Conservation (phyloP, 2,888 invertebrate species). For the Drosophila lutescens region DNA sequence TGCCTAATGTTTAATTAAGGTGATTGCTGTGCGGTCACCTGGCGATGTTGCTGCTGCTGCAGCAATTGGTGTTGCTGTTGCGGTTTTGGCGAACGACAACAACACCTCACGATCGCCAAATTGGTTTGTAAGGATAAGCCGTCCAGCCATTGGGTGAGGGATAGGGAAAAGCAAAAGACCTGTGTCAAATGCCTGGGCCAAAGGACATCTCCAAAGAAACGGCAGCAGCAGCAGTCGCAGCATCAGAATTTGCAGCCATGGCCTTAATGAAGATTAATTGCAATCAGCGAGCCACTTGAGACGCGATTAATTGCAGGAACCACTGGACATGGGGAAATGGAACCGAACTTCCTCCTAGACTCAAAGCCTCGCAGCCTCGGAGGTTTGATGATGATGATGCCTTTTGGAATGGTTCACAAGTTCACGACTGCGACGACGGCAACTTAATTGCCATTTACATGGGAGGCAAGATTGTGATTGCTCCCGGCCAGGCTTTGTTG, state of each 20-base stretch:
- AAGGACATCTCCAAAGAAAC: constrained; percentile 57
- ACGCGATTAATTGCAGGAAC: constrained; percentile 81
- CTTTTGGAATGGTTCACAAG: constrained; percentile 71
- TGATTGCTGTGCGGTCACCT: constrained; percentile 80
- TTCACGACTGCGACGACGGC: constrained; percentile 78
- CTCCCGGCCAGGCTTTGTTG: constrained; percentile 64
- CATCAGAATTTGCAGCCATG: constrained; percentile 8
- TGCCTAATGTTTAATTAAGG: constrained; percentile 81
- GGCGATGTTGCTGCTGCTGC: constrained; percentile 51
- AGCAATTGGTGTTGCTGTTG: constrained; percentile 17
- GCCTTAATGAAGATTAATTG: constrained; percentile 84
- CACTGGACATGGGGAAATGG: constrained; percentile 64
- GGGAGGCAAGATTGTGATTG: constrained; percentile 44
- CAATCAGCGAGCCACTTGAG: constrained; percentile 82
- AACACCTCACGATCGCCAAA: constrained; percentile 78
- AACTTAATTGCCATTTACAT: constrained; percentile 80
- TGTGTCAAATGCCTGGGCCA: constrained; percentile 74
- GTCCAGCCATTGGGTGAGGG: neutral
- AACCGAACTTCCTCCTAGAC: constrained; percentile 62
- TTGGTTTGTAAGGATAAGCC: constrained; percentile 79
- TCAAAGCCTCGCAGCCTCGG: neutral
- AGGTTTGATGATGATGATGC: constrained; percentile 40
- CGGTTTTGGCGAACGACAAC: constrained; percentile 50
- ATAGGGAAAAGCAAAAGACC: constrained; percentile 29
- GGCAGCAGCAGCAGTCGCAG: constrained; percentile 11